Conservation (phyloP, 2,797 vertebrate genomes). For the Florisuga fusca region DNA sequence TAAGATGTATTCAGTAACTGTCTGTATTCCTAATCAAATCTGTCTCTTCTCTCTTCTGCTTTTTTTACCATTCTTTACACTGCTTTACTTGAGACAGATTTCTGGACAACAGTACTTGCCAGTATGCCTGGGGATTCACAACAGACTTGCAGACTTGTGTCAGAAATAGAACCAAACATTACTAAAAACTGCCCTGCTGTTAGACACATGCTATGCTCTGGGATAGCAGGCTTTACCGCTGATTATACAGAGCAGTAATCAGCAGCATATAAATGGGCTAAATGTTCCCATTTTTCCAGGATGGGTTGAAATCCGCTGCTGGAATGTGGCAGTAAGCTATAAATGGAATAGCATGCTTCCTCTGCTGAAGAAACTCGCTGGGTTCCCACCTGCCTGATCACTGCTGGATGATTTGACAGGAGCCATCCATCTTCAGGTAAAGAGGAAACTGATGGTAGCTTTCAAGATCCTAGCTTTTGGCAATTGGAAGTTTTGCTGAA, state of each 20-base stretch:
- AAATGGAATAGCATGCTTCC: background rate
- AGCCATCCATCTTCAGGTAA: slow-evolving; percentile 31
- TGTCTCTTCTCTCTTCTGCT: background rate
- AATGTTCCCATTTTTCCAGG: slow-evolving; percentile 38
- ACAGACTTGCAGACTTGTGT: background rate
- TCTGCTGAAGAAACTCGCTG: slow-evolving; percentile 19
- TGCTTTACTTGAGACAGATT: background rate
- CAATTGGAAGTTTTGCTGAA: background rate
- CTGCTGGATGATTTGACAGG: background rate
- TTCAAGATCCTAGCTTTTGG: slow-evolving; percentile 5
- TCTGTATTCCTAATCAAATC: slow-evolving; percentile 10
- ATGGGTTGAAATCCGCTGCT: background rate
- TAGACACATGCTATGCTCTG: slow-evolving; percentile 33
- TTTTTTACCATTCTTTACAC: background rate
- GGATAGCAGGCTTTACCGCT: background rate
- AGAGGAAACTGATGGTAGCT: background rate
- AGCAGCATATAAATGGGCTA: slow-evolving; percentile 39
- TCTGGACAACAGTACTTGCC: slow-evolving; percentile 2
- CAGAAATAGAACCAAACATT: slow-evolving; percentile 18
- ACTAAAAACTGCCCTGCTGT: slow-evolving; percentile 20
- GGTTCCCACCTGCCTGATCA: background rate
- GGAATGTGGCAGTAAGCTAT: background rate
- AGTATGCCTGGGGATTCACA: background rate
- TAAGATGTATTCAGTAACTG: slow-evolving; percentile 13
- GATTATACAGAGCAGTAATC: slow-evolving; percentile 32